phyloP scores from a whole-genome alignment of 2,113 vertebrate species.

The Numida meleagris region DNA sequence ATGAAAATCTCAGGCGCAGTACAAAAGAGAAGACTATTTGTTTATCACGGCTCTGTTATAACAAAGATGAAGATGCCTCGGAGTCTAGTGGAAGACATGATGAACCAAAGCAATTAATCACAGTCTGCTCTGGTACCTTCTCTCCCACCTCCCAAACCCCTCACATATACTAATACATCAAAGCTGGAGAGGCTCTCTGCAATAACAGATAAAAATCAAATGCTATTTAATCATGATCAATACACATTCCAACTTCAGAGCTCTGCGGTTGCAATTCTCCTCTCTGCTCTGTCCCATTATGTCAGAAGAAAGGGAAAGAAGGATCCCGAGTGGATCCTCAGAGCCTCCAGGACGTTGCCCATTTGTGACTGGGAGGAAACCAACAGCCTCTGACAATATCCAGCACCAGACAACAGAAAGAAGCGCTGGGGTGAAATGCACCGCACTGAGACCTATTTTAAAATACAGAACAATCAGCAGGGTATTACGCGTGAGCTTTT shows the following conservation, averaged over 20 bases:
- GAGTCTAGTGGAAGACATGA: not conserved
- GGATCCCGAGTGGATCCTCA: not conserved
- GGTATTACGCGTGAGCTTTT: not conserved
- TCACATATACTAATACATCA: not conserved
- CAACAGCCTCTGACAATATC: not conserved
- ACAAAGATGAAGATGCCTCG: not conserved
- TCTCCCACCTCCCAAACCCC: not conserved
- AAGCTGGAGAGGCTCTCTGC: not conserved
- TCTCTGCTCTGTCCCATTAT: not conserved
- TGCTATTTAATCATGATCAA: not conserved
- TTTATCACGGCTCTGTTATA: not conserved
- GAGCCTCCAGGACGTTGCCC: not conserved
- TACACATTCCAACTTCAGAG: not conserved
- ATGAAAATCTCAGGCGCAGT: not conserved
- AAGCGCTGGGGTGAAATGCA: not conserved
- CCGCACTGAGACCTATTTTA: not conserved
- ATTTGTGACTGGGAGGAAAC: not conserved
- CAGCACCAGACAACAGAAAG: not conserved
- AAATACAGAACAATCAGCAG: conserved; percentile 15
- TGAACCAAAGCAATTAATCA: not conserved
- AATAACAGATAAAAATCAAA: not conserved
- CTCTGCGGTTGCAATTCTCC: not conserved
- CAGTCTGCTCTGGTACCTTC: not conserved
- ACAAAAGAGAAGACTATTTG: not conserved
- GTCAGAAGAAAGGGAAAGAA: not conserved